Base-by-base conservation (phyloP, 1,140 invertebrate genomes). In the Mamestra configurata region DNA sequence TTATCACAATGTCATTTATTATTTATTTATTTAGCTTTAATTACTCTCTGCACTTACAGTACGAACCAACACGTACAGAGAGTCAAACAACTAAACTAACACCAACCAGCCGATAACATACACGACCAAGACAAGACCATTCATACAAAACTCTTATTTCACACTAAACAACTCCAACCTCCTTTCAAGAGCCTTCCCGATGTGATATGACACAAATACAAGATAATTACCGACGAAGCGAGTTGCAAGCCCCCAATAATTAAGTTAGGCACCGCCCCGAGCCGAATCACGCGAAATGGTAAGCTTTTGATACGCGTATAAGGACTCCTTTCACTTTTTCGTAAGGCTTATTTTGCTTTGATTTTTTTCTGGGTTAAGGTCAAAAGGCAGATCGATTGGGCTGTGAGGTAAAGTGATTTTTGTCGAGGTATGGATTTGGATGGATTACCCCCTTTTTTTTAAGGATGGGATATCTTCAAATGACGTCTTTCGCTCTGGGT, bases 151-250 rank as follows among this genome's bases (percentile, higher is more conserved):
- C n/a, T n/a, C 43, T 46, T 40, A 46, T 46, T 46, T 15, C 43
- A 15, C 13, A 46, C 13, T 13, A 15, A 37, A 61, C 18, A 8
- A 35, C 59, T 18, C 6, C 6, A 7, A 61, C 7, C 10, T 10
- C n/a, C 59, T 64, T 40, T 64, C 35, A 20, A 22, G 8, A 61
- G 15, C 7, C 31, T 18, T 10, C 15, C 27, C 7, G 31, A 35
- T 40, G 7, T 40, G 59, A 40, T 64, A 55, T 55, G 31, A 64
- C 59, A 64, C 18, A 40, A 64, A 64, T 40, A 64, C 59, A 8
- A 64, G 59, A 64, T 64, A 64, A 64, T 64, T 64, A 64, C 59
- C 59, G 40, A 4, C 10, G n/a, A 13, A 64, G 15, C n/a, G 59
- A 13, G 35, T 64, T 37, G 59, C 59, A 64, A 40, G 59, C 59